These are phyloP conservation scores for Protobothrops flavoviridis DNA, from an alignment of 2,113 vertebrate genomes.

Conservation along the genomic window DNA sequence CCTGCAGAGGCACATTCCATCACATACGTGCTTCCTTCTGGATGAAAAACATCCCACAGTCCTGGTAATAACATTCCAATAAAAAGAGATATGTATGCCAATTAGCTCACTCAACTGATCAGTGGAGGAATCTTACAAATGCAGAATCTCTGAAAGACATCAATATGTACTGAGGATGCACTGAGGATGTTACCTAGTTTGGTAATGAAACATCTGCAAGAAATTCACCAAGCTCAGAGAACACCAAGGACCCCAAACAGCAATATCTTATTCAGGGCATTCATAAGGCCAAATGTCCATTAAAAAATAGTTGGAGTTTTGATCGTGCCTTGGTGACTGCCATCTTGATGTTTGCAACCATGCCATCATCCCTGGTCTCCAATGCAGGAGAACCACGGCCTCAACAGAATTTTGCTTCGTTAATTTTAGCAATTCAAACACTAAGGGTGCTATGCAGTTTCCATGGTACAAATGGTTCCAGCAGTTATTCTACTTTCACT, in stretches of 20 bases:
- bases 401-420: background rate
- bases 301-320: background rate
- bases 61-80: background rate
- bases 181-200: background rate
- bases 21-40: background rate
- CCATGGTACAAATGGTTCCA: slow-evolving; percentile 41
- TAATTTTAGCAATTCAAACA: slow-evolving; percentile 10
- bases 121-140: background rate
- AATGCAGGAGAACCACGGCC: background rate
- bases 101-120: background rate
- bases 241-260: background rate
- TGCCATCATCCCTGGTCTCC: background rate
- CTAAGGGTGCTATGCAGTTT: slow-evolving; percentile 1
- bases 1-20: no score
- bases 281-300: background rate
- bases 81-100: background rate
- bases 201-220: no score
- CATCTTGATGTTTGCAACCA: background rate
- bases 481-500: slow-evolving; percentile 47
- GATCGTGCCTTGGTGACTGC: background rate
- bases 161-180: background rate
- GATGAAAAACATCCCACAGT: background rate
- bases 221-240: background rate
- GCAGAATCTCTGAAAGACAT: background rate
- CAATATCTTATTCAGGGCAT: background rate